These are phyloP conservation scores for Sebastes umbrosus DNA, from an alignment of 2,797 vertebrate species.

Conservation along the genomic window DNA sequence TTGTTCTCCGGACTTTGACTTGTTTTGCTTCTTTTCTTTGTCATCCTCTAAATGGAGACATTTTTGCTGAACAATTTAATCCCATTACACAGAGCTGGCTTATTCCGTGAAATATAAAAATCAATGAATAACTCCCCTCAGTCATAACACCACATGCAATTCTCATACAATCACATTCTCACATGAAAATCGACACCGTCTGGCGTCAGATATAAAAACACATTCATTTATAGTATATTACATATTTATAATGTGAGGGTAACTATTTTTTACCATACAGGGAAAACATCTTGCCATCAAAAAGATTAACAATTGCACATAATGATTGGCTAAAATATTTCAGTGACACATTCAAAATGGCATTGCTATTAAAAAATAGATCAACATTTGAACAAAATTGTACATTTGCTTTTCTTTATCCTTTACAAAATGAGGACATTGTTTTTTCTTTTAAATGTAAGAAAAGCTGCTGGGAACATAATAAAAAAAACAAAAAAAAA, in stretches of 20 bases:
- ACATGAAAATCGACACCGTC: slow-evolving; percentile 2
- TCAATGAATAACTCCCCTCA: not conserved
- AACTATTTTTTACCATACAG: slow-evolving; percentile 42
- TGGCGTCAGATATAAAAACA: slow-evolving; percentile 44
- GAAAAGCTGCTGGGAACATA: slow-evolving; percentile 32
- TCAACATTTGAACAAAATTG: slow-evolving; percentile 55
- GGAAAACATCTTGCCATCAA: slow-evolving; percentile 14
- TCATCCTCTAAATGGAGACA: not conserved
- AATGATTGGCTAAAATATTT: slow-evolving; percentile 55
- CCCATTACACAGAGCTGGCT: not conserved
- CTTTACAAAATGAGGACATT: slow-evolving; percentile 40
- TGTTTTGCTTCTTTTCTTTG: slow-evolving; percentile 2
- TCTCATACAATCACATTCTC: slow-evolving; percentile 19
- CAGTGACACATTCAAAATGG: slow-evolving; percentile 26
- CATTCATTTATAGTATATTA: slow-evolving; percentile 66
- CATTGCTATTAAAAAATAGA: slow-evolving; percentile 47
- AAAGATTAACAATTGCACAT: slow-evolving; percentile 69
- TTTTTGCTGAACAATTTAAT: not conserved
- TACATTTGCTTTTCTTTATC: slow-evolving; percentile 54
- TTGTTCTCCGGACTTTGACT: slow-evolving; percentile 5
- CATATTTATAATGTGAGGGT: slow-evolving; percentile 70
- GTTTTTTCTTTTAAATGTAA: not conserved
- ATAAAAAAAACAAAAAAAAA: not conserved
- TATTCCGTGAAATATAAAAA: slow-evolving; percentile 9
- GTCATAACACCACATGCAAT: slow-evolving; percentile 16